phyloP scores from a whole-genome alignment of 2,888 invertebrate species.

The Zaprionus bogoriensis region DNA sequence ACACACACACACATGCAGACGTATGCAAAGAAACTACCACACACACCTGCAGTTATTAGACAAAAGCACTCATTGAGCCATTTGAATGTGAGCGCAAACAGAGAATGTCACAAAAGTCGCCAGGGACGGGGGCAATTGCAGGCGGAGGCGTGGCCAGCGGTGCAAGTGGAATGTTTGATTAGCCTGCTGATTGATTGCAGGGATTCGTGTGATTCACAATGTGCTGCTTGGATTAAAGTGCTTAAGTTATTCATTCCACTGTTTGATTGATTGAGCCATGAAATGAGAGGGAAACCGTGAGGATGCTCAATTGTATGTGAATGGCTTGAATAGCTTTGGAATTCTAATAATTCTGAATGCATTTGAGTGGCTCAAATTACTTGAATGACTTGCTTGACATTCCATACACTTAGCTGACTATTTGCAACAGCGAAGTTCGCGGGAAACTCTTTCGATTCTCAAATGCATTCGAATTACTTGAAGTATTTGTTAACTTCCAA shows the following conservation, averaged over 20 bases:
- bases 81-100: slow-evolving; percentile 40
- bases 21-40: too few relatives aligned
- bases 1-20: not conserved
- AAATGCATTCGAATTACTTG: not conserved
- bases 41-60: slow-evolving; percentile 1
- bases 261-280: not conserved
- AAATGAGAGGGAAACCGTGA: too few relatives aligned
- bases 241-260: too few relatives aligned
- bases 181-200: too few relatives aligned
- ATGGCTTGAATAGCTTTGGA: not conserved
- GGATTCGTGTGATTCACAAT: too few relatives aligned
- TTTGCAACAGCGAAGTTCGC: not conserved
- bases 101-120: not conserved
- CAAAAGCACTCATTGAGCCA: slow-evolving; percentile 31
- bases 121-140: too few relatives aligned
- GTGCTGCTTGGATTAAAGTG: too few relatives aligned
- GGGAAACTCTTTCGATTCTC: too few relatives aligned
- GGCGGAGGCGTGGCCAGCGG: not conserved
- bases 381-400: too few relatives aligned
- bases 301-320: not conserved
- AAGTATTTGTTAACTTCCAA: not conserved
- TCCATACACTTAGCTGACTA: too few relatives aligned
- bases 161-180: not conserved
- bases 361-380: too few relatives aligned
- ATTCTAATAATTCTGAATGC: too few relatives aligned